Evolutionary conservation across 2,797 vertebrate species (phyloP).

Genomic region (Microhierax caerulescens): DNA sequence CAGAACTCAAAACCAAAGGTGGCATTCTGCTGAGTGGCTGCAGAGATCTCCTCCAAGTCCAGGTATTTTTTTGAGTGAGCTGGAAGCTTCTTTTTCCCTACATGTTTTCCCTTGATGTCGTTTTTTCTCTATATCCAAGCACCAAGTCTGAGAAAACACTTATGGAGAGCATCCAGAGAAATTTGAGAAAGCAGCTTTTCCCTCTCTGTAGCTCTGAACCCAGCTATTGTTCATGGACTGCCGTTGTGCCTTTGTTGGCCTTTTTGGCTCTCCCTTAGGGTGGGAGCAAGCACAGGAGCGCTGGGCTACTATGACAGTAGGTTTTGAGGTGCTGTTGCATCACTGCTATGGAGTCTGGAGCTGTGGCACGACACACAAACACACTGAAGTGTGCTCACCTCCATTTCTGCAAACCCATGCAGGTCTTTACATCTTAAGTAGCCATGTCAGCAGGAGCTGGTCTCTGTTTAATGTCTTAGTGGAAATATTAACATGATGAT

Average conservation of each 20-base stretch:
- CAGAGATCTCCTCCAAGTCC: background rate
- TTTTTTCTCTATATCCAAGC: background rate
- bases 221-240: background rate
- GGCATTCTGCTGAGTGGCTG: background rate
- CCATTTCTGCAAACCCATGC: background rate
- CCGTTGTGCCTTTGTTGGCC: background rate
- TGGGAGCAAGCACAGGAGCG: background rate
- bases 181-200: background rate
- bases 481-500: background rate
- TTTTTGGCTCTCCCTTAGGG: background rate
- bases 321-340: background rate
- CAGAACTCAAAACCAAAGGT: background rate
- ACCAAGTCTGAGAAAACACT: background rate
- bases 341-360: background rate
- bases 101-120: background rate
- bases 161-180: background rate
- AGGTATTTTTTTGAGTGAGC: background rate
- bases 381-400: accelerated
- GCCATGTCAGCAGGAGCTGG: background rate
- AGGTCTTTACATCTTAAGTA: background rate
- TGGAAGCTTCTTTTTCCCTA: background rate
- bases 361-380: accelerated
- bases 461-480: background rate
- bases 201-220: background rate
- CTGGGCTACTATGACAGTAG: background rate